phyloP scores from a whole-genome alignment of 2,888 invertebrate species.

The Xestoiulus laeticollis region DNA sequence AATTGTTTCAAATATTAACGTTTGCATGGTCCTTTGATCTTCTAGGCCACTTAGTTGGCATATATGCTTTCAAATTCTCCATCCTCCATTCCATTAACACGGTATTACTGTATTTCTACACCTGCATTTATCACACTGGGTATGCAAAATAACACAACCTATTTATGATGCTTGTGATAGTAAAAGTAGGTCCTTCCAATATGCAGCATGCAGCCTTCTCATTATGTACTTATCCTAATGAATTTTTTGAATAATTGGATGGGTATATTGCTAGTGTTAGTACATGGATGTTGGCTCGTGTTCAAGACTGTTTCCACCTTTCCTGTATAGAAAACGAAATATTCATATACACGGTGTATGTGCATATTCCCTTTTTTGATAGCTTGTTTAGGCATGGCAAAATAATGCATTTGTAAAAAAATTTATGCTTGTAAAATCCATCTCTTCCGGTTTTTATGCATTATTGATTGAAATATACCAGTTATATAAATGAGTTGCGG shows the following conservation, averaged over 20 bases:
- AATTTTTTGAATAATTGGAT: not conserved
- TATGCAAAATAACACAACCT: not conserved
- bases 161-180: slow-evolving; percentile 7
- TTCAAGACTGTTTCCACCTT: not conserved
- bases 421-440: not conserved
- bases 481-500: not conserved
- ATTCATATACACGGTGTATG: not conserved
- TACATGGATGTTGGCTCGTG: not conserved
- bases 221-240: slow-evolving; percentile 2
- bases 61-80: not conserved
- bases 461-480: not conserved
- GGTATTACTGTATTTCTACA: not conserved
- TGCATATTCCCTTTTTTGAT: not conserved
- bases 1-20: not conserved
- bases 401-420: not conserved
- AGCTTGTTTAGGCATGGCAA: not conserved
- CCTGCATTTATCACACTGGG: not conserved
- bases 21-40: not conserved
- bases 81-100: not conserved
- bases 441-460: not conserved
- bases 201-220: not conserved
- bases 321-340: not conserved
- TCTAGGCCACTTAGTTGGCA: not conserved
- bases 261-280: not conserved
- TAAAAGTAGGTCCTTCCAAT: not conserved